Evolutionary conservation across 2,888 invertebrate genomes (phyloP), one percentile per base, ranked within the genome.

Genomic region (Ellobium chinense): DNA sequence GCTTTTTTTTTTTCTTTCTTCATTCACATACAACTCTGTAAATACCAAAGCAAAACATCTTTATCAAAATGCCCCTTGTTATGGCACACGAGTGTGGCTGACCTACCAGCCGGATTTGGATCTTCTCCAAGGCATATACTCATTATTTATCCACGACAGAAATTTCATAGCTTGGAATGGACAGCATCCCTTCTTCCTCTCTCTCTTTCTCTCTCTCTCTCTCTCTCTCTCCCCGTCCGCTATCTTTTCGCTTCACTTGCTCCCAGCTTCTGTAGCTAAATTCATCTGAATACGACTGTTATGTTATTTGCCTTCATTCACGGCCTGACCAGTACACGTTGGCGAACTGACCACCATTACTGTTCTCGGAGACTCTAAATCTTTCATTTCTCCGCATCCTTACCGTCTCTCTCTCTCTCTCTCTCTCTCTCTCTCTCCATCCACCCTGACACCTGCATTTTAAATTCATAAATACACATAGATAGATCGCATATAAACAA

Each of bases 181-280:
- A 7, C 18, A 12, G 18, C 46, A 46, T 46, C 18, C 46, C 46
- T 46, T 18, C 46, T 7, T 7, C 46, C 9, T 12, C 46, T 18
- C 46, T 18, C 18, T 46, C 46, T 46, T 46, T 66, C 36, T 37
- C 66, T 66, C 66, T 66, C 66, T 37, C 66, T 66, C 66, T 34
- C 46, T 46, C 46, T 46, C 46, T 46, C 46, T 46, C 46, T 46
- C 46, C 18, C 18, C 46, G 18, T n/a, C 31, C 63, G 7, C 62
- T n/a, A 18, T 46, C 46, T 46, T 46, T 46, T 46, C 18, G 7
- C 46, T 46, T 7, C 18, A 46, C 46, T 18, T 18, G 7, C 46
- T 18, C 46, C 46, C 18, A 46, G 24, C 24, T 24, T 62, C 14
- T 62, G 21, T 62, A 62, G 18, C 62, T 62, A n/a, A 31, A 29